Evolutionary conservation across 1,140 invertebrate species (phyloP).

Genomic region (Anoplolepis gracilipes): DNA sequence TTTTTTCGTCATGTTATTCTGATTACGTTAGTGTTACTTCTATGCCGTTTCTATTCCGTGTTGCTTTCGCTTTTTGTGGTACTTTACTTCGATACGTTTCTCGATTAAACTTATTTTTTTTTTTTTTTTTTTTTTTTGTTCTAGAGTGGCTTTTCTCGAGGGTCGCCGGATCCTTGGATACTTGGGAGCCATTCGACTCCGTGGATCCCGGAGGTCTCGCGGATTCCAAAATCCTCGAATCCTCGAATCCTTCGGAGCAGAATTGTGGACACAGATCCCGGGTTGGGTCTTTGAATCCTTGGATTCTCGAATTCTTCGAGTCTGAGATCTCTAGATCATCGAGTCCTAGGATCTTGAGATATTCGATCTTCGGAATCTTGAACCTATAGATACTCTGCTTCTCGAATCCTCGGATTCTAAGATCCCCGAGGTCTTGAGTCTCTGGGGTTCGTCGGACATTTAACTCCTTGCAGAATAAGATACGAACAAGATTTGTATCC

Average conservation of each 20-base stretch:
- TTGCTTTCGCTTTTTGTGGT: constrained; percentile 42
- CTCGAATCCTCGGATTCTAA: constrained; percentile 60
- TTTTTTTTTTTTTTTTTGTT: constrained; percentile 32
- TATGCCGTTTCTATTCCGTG: constrained; percentile 29
- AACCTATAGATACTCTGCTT: constrained; percentile 49
- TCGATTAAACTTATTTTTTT: constrained; percentile 48
- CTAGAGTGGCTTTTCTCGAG: constrained; percentile 33
- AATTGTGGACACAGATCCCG: constrained; percentile 40
- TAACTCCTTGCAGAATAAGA: constrained; percentile 51
- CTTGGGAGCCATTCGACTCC: constrained; percentile 25
- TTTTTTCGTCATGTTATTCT: constrained; percentile 46
- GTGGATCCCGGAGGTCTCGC: constrained; percentile 41
- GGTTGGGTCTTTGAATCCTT: constrained; percentile 54
- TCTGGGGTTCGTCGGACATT: constrained; percentile 35
- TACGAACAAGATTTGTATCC: constrained; percentile 52
- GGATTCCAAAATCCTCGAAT: constrained; percentile 56
- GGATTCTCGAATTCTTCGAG: constrained; percentile 55
- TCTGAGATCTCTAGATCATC: constrained; percentile 50
- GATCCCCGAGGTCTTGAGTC: constrained; percentile 56
- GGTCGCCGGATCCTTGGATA: constrained; percentile 60
- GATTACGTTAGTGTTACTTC: constrained; percentile 49
- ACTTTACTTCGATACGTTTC: constrained; percentile 34
- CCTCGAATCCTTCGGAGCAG: constrained; percentile 46
- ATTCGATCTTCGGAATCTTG: constrained; percentile 58
- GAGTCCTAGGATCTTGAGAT: constrained; percentile 56